Evolutionary conservation across 2,113 vertebrate species (phyloP), one percentile per base, ranked within the genome.

Genomic region (Excalfactoria chinensis): DNA sequence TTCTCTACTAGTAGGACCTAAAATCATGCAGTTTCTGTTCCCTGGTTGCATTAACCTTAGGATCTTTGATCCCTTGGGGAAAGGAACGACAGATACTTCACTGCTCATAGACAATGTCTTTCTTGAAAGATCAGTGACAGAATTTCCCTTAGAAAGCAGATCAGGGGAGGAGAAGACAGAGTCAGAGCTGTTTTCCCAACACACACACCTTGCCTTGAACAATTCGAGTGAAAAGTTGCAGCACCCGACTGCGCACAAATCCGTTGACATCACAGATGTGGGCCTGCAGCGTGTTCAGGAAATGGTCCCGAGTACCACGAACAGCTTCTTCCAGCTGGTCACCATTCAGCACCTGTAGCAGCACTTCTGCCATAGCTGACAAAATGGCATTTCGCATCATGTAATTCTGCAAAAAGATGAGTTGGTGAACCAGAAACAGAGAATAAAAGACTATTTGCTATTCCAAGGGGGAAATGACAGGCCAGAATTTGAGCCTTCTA

Each of bases 331-430:
- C 98, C 21, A 99, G 96, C 8, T 98, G 94, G 43, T 99, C 98
- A 0, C 99, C 99, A 7, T 97, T 98, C 67, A 99, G 97, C 64
- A 99, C 98, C 34, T 98, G 98, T 8, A 99, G 89, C 25, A 99
- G 93, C 80, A 98, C 97, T 86, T 99, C 99, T 5, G 99, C 98
- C 95, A 99, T 98, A 13, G 99, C 98, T 1, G 98, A 96, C 28
- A 99, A 98, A 78, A 99, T 90, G 1, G 99, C 99, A 28, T 99
- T 99, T 58, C 99, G 98, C 98, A 99, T 98, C 46, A 75, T 59
- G 41, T 98, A 97, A 76, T 97, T 99, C 99, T 99, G 95, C 35
- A 94, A 87, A 67, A 68, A 70, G 60, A 78, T 14, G 16, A 82
- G 34, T 5, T 14, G 25, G 11, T 77, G 6, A 69, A 60, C 12